Evolutionary conservation across 1,140 invertebrate species (phyloP).

Genomic region (Diabrotica undecimpunctata): DNA sequence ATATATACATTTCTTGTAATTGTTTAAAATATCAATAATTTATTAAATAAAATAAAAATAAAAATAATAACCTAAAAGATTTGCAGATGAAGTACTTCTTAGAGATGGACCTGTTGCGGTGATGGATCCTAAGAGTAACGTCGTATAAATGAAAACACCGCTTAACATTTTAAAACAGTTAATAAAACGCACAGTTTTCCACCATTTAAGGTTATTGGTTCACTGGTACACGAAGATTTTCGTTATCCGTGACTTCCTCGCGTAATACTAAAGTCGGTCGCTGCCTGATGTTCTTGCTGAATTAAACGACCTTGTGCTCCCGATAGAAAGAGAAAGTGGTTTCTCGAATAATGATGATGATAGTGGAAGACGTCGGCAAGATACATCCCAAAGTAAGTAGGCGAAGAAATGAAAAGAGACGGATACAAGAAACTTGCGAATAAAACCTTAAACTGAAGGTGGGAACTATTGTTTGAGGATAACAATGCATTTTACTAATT

Average conservation of each 20-base stretch:
- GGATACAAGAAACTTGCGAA: no score
- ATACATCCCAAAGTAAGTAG: no score
- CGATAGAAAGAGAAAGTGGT: conserved; percentile 26
- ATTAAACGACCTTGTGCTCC: conserved; percentile 21
- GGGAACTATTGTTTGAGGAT: no score
- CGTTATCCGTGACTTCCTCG: conserved; percentile 13
- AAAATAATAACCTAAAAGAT: neutral
- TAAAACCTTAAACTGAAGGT: no score
- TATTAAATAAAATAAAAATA: no score
- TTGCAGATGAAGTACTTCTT: conserved; percentile 9
- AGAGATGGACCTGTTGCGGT: conserved; percentile 22
- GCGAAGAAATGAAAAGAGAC: no score
- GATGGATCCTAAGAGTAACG: conserved; percentile 18
- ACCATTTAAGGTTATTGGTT: neutral
- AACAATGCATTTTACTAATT: no score
- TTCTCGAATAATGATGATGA: conserved; percentile 4
- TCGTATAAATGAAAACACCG: conserved; percentile 11
- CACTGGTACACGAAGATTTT: conserved; percentile 3
- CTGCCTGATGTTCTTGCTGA: conserved; percentile 6
- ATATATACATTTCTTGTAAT: neutral
- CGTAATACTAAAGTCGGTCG: conserved; percentile 6
- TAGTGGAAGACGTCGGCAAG: no score
- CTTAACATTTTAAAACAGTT: conserved; percentile 10
- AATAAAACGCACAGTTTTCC: neutral
- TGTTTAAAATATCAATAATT: neutral